Conservation (phyloP, 2,113 vertebrate species). For the Brachypteracias leptosomus region DNA sequence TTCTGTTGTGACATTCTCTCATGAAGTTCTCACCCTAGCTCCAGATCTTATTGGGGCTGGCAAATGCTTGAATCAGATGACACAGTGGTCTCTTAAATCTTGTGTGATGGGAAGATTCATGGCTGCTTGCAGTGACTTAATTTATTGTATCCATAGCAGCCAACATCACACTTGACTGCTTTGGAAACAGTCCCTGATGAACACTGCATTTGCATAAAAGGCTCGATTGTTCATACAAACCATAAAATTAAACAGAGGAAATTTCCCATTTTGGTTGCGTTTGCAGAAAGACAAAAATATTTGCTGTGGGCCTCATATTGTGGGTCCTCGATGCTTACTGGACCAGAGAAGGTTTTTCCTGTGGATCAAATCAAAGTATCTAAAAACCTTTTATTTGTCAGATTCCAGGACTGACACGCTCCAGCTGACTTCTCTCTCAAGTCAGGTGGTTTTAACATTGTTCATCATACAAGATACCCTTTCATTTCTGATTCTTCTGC, state of each 20-base stretch:
- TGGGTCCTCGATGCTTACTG: neutral
- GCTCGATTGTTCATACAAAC: neutral
- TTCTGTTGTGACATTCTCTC: neutral
- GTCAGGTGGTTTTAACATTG: neutral
- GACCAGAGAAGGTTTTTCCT: neutral
- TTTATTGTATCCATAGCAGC: constrained; percentile 13
- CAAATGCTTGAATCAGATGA: neutral
- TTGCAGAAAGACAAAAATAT: neutral
- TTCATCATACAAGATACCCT: neutral
- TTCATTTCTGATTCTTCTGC: neutral
- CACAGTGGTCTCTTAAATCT: neutral
- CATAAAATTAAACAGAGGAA: neutral
- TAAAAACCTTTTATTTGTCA: neutral
- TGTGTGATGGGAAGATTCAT: neutral
- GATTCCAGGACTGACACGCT: neutral
- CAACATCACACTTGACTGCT: neutral
- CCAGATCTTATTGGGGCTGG: neutral
- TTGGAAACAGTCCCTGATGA: neutral
- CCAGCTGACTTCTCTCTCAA: neutral
- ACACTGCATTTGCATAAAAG: neutral
- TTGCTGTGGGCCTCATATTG: neutral
- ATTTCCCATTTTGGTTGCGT: neutral
- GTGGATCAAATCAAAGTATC: neutral
- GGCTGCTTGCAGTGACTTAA: neutral
- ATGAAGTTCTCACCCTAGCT: neutral